These are phyloP conservation scores for Camponotus floridanus DNA, from an alignment of 1,140 invertebrate species.

Conservation along the genomic window DNA sequence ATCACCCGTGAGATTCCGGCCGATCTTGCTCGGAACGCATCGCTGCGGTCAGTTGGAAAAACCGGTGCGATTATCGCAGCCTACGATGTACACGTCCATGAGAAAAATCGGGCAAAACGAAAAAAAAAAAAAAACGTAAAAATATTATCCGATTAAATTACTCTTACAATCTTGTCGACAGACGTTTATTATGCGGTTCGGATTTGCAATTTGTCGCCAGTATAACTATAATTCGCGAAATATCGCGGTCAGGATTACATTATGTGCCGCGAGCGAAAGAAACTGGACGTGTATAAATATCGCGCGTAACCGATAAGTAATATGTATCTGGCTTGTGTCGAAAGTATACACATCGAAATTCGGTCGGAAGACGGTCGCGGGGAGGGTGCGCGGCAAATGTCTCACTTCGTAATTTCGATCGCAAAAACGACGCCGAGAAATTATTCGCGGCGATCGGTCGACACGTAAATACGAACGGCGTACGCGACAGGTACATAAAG, in stretches of 20 bases:
- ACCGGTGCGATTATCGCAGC: not conserved
- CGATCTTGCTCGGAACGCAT: slow-evolving; percentile 7
- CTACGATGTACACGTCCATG: not conserved
- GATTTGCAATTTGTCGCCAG: slow-evolving; percentile 14
- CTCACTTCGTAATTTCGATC: slow-evolving; percentile 53
- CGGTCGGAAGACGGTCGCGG: not conserved
- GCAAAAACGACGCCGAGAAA: slow-evolving; percentile 55
- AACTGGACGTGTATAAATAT: slow-evolving; percentile 29
- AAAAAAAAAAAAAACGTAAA: not conserved
- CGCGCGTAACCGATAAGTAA: slow-evolving; percentile 33
- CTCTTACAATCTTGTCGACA: not conserved
- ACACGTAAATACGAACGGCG: slow-evolving; percentile 57
- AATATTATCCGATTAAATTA: not conserved
- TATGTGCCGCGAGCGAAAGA: not conserved
- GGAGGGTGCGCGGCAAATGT: slow-evolving; percentile 17
- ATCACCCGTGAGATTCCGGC: slow-evolving; percentile 66
- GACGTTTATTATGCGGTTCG: not conserved
- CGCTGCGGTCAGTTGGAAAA: slow-evolving; percentile 19
- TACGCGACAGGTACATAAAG: slow-evolving; percentile 72
- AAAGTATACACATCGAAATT: slow-evolving; percentile 38
- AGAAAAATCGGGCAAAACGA: not conserved
- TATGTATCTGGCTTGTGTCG: slow-evolving; percentile 11
- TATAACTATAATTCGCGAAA: slow-evolving; percentile 14
- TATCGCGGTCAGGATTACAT: slow-evolving; percentile 30
- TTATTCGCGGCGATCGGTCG: slow-evolving; percentile 52